These are phyloP conservation scores for Tenualosa ilisha DNA, from an alignment of 2,797 vertebrate species.

Conservation along the genomic window DNA sequence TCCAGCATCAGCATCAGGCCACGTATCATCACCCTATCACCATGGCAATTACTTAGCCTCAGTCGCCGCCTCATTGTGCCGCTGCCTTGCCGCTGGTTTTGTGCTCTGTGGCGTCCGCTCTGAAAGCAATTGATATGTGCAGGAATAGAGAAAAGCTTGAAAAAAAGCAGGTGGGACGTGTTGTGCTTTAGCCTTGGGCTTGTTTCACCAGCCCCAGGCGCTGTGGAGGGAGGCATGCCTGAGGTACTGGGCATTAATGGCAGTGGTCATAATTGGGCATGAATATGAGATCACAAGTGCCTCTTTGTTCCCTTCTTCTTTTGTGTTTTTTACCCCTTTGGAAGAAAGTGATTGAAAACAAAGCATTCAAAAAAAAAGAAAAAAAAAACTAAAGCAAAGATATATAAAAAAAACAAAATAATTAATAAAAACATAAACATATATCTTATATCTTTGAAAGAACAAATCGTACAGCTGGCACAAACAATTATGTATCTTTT, in stretches of 20 bases:
- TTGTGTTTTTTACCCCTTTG: neutral
- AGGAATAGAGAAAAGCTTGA: neutral
- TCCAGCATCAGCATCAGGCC: neutral
- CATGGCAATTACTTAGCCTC: neutral
- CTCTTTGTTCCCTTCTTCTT: neutral
- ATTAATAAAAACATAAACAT: neutral
- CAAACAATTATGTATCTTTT: neutral
- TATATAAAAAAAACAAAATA: neutral
- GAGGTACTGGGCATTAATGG: neutral
- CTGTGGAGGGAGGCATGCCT: too few species aligned
- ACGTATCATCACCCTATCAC: neutral
- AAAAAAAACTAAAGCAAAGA: neutral
- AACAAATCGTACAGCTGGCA: neutral
- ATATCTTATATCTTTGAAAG: neutral
- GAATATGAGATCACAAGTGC: neutral
- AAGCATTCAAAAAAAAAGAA: neutral
- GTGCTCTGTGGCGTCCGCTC: too few species aligned
- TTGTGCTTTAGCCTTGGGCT: neutral
- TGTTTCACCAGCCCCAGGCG: neutral
- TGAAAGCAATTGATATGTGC: neutral
- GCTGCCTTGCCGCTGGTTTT: too few species aligned
- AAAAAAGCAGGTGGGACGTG: neutral
- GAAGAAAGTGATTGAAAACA: neutral
- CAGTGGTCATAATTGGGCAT: neutral
- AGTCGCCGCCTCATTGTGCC: neutral